These are phyloP conservation scores for Sphaeridia pumilis DNA, from an alignment of 2,888 invertebrate genomes.

Conservation along the genomic window DNA sequence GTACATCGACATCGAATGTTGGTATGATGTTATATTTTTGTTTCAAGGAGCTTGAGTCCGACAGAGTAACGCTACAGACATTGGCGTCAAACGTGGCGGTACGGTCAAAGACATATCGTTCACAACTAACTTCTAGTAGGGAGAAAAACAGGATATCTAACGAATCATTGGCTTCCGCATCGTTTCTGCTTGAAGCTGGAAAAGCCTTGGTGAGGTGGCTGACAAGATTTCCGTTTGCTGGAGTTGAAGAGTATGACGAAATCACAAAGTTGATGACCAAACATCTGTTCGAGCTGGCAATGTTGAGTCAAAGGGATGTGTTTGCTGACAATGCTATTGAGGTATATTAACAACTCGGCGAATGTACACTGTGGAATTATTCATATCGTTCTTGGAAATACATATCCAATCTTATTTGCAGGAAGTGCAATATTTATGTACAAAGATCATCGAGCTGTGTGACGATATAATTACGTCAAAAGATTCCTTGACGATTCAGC, in stretches of 20 bases:
- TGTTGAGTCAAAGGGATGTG: conserved; percentile 77
- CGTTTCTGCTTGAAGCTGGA: conserved; percentile 26
- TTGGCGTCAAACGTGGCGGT: conserved; percentile 24
- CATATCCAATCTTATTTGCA: conserved; percentile 2
- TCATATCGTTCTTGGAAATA: no score
- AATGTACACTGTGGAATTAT: background rate
- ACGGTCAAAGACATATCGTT: conserved; percentile 30
- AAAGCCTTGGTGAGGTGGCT: conserved; percentile 29
- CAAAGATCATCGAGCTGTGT: conserved; percentile 32
- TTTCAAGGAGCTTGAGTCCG: conserved; percentile 25
- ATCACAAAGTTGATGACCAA: conserved; percentile 39
- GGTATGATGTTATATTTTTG: background rate
- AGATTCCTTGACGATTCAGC: conserved; percentile 83
- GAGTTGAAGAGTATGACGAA: conserved; percentile 26
- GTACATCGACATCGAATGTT: background rate
- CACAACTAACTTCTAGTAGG: conserved; percentile 13
- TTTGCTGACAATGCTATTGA: conserved; percentile 77
- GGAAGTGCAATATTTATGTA: conserved; percentile 33
- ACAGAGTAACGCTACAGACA: conserved; percentile 25
- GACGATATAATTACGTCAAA: conserved; percentile 25
- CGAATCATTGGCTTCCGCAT: conserved; percentile 26
- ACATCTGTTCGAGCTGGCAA: conserved; percentile 73
- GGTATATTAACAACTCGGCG: conserved; percentile 36
- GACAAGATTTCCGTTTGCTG: conserved; percentile 30
- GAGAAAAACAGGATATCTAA: conserved; percentile 25